phyloP scores from a whole-genome alignment of 2,113 vertebrate species.

The Larimichthys polyactis region DNA sequence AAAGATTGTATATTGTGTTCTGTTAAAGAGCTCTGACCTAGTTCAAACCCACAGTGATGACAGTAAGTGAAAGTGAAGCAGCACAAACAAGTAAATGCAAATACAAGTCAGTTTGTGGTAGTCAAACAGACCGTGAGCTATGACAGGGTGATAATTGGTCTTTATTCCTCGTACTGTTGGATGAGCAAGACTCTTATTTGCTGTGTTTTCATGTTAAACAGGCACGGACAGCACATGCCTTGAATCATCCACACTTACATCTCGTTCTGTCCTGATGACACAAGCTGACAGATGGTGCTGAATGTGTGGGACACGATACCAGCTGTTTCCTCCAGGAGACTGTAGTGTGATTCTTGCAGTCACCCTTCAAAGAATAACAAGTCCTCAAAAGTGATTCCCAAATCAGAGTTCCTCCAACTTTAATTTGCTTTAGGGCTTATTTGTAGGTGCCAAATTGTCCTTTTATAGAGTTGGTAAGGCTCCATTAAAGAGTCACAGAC shows the following conservation, averaged over 20 bases:
- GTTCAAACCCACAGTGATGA: not conserved
- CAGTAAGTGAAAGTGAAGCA: not conserved
- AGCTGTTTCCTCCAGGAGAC: conserved; percentile 75
- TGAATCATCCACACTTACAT: conserved; percentile 79
- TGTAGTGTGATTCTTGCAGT: conserved; percentile 16
- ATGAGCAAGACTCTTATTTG: conserved; percentile 22
- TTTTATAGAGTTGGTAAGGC: not conserved
- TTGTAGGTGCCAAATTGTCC: not conserved
- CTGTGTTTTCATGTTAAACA: conserved; percentile 53
- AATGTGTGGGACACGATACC: conserved; percentile 77
- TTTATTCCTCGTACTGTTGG: conserved; percentile 12
- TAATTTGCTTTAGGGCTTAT: conserved; percentile 5
- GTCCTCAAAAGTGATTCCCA: not conserved
- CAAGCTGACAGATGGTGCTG: conserved; percentile 75
- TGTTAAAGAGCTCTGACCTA: not conserved
- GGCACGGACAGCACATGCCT: conserved; percentile 63
- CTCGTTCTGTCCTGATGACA: conserved; percentile 74
- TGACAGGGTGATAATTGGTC: not conserved
- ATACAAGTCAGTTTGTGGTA: not conserved
- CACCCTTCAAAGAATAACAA: conserved; percentile 28
- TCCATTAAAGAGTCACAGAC: conserved; percentile 4
- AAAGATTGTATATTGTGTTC: not conserved
- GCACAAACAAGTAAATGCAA: not conserved
- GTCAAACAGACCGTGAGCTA: not conserved
- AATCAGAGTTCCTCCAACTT: conserved; percentile 6